Evolutionary conservation across 2,888 invertebrate genomes (phyloP).

Genomic region (Ganaspis brasiliensis): DNA sequence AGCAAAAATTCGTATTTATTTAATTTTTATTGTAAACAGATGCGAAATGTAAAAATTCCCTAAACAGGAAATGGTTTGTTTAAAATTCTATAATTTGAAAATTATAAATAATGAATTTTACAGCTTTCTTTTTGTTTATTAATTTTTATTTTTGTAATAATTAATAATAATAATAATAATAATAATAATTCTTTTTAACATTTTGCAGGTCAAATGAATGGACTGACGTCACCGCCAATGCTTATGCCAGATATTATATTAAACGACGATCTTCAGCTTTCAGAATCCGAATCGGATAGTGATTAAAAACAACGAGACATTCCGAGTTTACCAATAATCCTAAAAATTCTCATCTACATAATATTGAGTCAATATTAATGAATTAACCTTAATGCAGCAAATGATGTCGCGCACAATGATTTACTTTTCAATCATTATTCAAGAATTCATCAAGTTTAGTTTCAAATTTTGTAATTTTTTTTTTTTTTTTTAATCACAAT

Average conservation of each 20-base stretch:
- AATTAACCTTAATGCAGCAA: background rate
- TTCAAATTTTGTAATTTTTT: background rate
- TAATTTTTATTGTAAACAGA: too few species aligned
- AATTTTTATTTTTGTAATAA: slow-evolving; percentile 20
- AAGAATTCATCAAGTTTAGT: background rate
- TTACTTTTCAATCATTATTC: background rate
- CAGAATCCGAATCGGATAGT: slow-evolving; percentile 92
- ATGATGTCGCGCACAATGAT: background rate
- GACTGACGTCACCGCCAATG: slow-evolving; percentile 72
- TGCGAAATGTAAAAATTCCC: too few species aligned
- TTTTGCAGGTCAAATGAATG: slow-evolving; percentile 76
- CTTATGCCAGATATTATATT: slow-evolving; percentile 86
- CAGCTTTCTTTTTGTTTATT: too few species aligned
- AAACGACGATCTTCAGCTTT: slow-evolving; percentile 92
- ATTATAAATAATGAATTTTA: too few species aligned
- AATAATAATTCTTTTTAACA: slow-evolving; percentile 45
- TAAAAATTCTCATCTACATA: slow-evolving; percentile 19
- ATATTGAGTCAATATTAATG: slow-evolving; percentile 10
- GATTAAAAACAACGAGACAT: slow-evolving; percentile 81
- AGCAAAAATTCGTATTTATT: too few species aligned
- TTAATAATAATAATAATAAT: too few species aligned
- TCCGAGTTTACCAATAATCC: background rate
- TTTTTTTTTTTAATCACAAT: background rate
- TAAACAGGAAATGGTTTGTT: too few species aligned
- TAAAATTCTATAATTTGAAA: too few species aligned